Evolutionary conservation across 2,113 vertebrate species (phyloP).

Genomic region (Ammodytes dubius): DNA sequence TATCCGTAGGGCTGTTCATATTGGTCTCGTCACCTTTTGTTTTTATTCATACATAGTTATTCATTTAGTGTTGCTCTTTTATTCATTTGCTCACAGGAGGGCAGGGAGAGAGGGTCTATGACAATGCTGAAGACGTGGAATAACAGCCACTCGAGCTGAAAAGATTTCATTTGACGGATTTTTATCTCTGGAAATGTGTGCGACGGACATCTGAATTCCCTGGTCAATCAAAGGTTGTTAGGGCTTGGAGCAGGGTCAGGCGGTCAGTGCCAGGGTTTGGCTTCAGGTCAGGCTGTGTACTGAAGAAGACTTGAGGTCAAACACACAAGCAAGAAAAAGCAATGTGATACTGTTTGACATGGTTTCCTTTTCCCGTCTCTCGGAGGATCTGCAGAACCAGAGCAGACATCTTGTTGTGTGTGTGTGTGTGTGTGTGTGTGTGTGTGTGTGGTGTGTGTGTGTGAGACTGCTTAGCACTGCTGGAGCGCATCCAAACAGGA

Average conservation of each 20-base stretch:
- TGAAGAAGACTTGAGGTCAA: background rate
- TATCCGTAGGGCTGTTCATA: slow-evolving; percentile 50
- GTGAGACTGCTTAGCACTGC: slow-evolving; percentile 51
- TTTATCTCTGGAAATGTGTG: background rate
- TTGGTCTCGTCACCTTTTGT: slow-evolving; percentile 54
- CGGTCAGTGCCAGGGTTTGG: background rate
- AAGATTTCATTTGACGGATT: background rate
- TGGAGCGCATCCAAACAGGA: slow-evolving; percentile 66
- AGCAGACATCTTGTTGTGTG: slow-evolving; percentile 32
- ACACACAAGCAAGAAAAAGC: slow-evolving; percentile 1
- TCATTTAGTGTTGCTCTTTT: slow-evolving; percentile 71
- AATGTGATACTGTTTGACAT: slow-evolving; percentile 29
- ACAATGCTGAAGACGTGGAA: slow-evolving; percentile 10
- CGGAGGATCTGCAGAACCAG: slow-evolving; percentile 22
- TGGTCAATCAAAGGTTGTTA: background rate
- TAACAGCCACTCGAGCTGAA: slow-evolving; percentile 7
- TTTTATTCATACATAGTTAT: slow-evolving; percentile 75
- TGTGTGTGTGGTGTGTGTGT: slow-evolving; percentile 4
- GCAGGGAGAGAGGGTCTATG: background rate
- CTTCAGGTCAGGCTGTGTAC: background rate
- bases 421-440: slow-evolving; percentile 18
- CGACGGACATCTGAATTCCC: background rate
- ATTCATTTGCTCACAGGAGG: slow-evolving; percentile 54
- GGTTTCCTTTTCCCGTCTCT: slow-evolving; percentile 39
- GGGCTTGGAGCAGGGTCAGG: slow-evolving; percentile 15